Percentiles rank a stretch among this genome's conserved stretches.
These are phyloP conservation scores for Tenebrosternarchus preto DNA, from an alignment of 2,113 vertebrate genomes.

Conservation along the genomic window DNA sequence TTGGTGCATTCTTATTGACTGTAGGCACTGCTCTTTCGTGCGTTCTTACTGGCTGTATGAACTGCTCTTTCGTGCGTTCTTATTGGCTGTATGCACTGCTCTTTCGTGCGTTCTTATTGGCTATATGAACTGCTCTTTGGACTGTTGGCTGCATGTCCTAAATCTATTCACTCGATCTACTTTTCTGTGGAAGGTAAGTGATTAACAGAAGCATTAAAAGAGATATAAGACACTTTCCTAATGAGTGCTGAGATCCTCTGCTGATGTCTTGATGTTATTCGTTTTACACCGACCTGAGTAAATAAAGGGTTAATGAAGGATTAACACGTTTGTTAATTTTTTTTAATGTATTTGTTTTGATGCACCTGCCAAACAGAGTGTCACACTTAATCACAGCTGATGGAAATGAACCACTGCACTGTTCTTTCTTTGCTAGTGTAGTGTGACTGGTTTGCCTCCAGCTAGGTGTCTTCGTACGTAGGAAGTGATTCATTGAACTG, in stretches of 20 bases:
- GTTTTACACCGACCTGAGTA: too few relatives aligned
- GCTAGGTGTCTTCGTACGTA: neutral
- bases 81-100: neutral
- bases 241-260: conserved; percentile 29
- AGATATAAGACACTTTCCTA: conserved; percentile 30
- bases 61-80: too few relatives aligned
- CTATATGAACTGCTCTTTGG: neutral
- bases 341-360: neutral
- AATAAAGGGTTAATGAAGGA: too few relatives aligned
- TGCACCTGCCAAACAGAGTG: neutral
- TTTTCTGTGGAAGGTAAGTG: conserved; percentile 35
- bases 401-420: neutral
- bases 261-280: neutral
- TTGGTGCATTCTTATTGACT: too few relatives aligned
- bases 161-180: conserved; percentile 40
- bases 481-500: too few relatives aligned
- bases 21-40: neutral
- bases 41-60: conserved; percentile 37
- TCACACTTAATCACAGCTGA: neutral
- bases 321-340: conserved; percentile 25
- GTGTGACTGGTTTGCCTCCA: neutral
- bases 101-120: conserved; percentile 38
- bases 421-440: neutral
- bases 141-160: conserved; percentile 7
- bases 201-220: conserved; percentile 50